Evolutionary conservation across 2,113 vertebrate species (phyloP).

Genomic region (Donacobius atricapilla): DNA sequence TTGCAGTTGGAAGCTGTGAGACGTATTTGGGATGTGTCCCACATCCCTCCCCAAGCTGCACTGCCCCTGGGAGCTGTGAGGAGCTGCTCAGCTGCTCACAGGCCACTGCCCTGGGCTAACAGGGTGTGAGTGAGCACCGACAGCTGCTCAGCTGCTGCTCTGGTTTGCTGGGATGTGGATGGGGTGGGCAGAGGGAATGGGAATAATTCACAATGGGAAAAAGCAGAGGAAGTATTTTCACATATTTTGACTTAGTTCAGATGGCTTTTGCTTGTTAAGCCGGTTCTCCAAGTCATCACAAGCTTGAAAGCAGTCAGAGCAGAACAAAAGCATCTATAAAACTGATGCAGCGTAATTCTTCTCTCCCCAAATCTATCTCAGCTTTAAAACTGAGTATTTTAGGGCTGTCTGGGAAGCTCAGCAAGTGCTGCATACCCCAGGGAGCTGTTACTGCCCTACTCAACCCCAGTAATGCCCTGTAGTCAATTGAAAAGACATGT

Average conservation of each 20-base stretch:
- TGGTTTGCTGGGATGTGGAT: background rate
- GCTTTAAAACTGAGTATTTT: background rate
- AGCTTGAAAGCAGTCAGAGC: background rate
- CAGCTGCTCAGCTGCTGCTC: background rate
- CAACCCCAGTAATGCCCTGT: rapidly evolving
- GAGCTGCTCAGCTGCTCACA: background rate
- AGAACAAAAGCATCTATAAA: background rate
- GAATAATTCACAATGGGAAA: background rate
- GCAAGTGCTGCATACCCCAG: background rate
- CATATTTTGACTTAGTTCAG: background rate
- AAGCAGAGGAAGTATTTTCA: background rate
- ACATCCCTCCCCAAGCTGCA: rapidly evolving
- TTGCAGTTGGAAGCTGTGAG: background rate
- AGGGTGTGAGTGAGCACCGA: background rate
- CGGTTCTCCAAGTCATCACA: background rate
- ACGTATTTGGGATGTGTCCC: background rate
- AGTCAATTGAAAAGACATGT: background rate
- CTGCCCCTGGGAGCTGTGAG: background rate
- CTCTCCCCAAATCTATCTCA: background rate
- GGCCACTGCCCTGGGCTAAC: background rate
- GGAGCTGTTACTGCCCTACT: background rate
- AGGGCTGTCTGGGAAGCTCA: background rate
- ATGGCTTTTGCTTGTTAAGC: background rate
- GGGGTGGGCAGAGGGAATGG: background rate
- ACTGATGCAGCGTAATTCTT: background rate